Evolutionary conservation across 2,797 vertebrate species (phyloP).

Genomic region (Champsocephalus esox): DNA sequence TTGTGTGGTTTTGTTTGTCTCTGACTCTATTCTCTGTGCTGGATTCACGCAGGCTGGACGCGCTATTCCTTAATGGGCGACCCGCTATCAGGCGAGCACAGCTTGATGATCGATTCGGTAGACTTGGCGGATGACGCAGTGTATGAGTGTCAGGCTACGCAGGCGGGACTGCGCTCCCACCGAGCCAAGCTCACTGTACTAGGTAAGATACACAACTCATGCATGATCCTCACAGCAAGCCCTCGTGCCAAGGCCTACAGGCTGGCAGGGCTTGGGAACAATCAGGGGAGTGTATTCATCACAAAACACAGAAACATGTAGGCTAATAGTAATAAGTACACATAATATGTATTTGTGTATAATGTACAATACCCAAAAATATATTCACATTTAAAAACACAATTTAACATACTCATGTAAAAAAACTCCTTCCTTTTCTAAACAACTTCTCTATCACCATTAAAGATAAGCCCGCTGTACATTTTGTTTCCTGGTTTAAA

Average conservation of each 20-base stretch:
- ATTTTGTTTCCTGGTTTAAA: conserved; percentile 69
- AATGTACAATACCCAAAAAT: background rate
- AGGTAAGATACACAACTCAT: conserved; percentile 84
- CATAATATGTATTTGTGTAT: conserved; percentile 8
- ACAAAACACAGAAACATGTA: conserved; percentile 36
- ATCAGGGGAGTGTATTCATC: conserved; percentile 65
- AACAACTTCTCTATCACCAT: conserved; percentile 47
- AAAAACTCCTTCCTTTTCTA: conserved; percentile 39
- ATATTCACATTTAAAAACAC: conserved; percentile 25
- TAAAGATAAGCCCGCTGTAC: conserved; percentile 59
- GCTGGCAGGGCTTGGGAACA: conserved; percentile 54
- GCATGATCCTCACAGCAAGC: conserved; percentile 68
- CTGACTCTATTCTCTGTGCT: conserved; percentile 74
- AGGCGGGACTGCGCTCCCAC: conserved; percentile 90
- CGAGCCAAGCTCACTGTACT: conserved; percentile 90
- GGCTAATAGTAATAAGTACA: conserved; percentile 31
- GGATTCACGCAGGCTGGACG: conserved; percentile 88
- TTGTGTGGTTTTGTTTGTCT: conserved; percentile 61
- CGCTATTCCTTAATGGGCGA: conserved; percentile 92
- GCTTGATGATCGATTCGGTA: conserved; percentile 89
- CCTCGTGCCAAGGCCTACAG: conserved; percentile 58
- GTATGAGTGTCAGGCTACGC: conserved; percentile 94
- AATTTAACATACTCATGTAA: background rate
- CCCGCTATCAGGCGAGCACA: conserved; percentile 89
- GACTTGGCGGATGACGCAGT: conserved; percentile 91